Evolutionary conservation across 2,113 vertebrate species (phyloP), one percentile per base, ranked within the genome.

Genomic region (Blennius ocellaris): DNA sequence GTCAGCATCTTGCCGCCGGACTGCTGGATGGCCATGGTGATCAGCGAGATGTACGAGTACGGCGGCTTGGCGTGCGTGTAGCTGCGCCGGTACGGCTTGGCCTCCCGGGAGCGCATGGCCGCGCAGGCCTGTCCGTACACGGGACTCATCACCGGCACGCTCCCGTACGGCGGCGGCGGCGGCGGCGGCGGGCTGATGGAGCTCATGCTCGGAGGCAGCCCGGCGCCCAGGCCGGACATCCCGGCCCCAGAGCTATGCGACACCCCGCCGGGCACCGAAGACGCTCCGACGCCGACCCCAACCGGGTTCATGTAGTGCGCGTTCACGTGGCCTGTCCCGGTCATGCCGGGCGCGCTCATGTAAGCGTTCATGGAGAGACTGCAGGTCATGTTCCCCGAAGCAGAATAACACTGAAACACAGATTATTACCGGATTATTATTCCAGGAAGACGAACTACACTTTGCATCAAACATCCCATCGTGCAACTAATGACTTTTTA

Each of bases 11-110:
- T 97, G 90, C 80, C 94, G 69, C 94, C 94, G 0, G 96, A 89
- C 90, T 98, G 97, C 90, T 98, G 97, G 82, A 98, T 98, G 61
- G 96, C 96, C 96, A 97, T 98, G 45, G 96, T 98, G 86, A 98
- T 98, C 60, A 98, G 95, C 0, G 85, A 87, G 85, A 87, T 87
- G 81, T 87, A 81, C 0, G 85, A 87, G 81, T 98, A 97, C 16
- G 97, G 97, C 0, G 97, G 97, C 85, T 98, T 98, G 78, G 96
- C 96, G 55, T 98, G 96, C 0, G 97, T 97, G 91, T 97, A 97
- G 90, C 96, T 98, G 54, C 97, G 92, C 47, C 96, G 90, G 93
- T 97, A 97, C 0, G 95, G 96, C 80, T 96, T 96, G 70, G 96
- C 95, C 82, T 98, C 96, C 21, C 96, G 90, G 0, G 95, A 93